These are phyloP conservation scores for Trypoxylon attenuatum DNA, from an alignment of 2,888 invertebrate species.

Conservation along the genomic window DNA sequence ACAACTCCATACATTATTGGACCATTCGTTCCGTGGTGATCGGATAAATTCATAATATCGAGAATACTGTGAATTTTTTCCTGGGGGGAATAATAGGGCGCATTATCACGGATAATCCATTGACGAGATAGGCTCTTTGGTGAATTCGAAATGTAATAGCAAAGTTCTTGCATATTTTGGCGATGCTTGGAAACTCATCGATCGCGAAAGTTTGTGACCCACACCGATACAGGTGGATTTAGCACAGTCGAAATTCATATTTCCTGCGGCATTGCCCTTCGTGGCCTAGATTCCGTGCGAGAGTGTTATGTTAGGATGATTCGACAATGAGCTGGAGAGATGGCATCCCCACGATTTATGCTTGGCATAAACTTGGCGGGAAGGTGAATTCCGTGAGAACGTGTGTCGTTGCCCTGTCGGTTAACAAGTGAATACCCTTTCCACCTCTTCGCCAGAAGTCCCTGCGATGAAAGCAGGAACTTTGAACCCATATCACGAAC, in stretches of 20 bases:
- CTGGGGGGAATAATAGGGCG: no score
- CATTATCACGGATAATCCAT: no score
- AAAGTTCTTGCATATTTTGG: not conserved
- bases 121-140: not conserved
- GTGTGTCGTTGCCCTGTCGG: constrained; percentile 4
- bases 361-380: constrained; percentile 26
- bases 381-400: constrained; percentile 29
- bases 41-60: no score
- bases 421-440: no score
- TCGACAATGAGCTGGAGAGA: constrained; percentile 18
- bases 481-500: no score
- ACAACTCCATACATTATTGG: no score
- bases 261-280: not conserved
- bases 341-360: constrained; percentile 31
- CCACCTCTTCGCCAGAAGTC: no score
- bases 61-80: no score
- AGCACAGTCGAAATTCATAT: not conserved
- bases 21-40: no score
- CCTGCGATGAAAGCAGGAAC: no score
- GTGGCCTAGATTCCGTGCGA: not conserved
- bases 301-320: constrained; percentile 23
- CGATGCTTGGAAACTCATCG: not conserved
- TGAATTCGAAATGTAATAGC: not conserved
- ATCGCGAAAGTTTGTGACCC: not conserved
- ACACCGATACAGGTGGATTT: not conserved